Percentiles rank a stretch among this genome's conserved stretches.
These are phyloP conservation scores for Acheta domesticus DNA, from an alignment of 2,888 invertebrate genomes.

Conservation along the genomic window DNA sequence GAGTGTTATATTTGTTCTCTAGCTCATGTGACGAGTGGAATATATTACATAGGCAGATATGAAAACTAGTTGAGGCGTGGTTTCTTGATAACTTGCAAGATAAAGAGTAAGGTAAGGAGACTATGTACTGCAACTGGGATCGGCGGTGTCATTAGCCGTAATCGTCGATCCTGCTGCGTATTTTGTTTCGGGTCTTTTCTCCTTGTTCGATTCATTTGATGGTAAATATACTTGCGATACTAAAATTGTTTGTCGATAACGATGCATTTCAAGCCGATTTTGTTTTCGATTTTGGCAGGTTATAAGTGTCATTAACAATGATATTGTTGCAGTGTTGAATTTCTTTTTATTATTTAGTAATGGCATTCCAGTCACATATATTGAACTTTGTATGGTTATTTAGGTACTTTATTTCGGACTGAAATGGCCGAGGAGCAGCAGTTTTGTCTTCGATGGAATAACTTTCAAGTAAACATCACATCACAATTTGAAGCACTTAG, in stretches of 20 bases:
- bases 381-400: background rate
- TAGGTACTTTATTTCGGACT: background rate
- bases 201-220: no score
- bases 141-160: constrained; percentile 7
- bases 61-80: constrained; percentile 5
- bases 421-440: constrained; percentile 68
- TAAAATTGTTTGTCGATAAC: no score
- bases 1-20: constrained; percentile 7
- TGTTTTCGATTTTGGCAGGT: no score
- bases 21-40: background rate
- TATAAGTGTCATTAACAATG: no score
- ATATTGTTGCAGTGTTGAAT: no score
- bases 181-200: background rate
- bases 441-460: constrained; percentile 87
- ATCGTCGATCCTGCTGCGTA: constrained; percentile 4
- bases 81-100: background rate
- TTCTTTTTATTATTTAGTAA: no score
- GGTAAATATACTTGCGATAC: no score
- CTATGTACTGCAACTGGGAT: background rate
- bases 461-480: constrained; percentile 82
- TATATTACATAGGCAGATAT: background rate
- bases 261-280: no score
- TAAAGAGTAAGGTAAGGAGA: constrained; percentile 1
- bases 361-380: no score
- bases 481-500: constrained; percentile 80